A percentile compares a stretch with the other conserved stretches of the same genome.
These are phyloP conservation scores for Xestia sexstrigata DNA, from an alignment of 2,888 invertebrate species.

Conservation along the genomic window DNA sequence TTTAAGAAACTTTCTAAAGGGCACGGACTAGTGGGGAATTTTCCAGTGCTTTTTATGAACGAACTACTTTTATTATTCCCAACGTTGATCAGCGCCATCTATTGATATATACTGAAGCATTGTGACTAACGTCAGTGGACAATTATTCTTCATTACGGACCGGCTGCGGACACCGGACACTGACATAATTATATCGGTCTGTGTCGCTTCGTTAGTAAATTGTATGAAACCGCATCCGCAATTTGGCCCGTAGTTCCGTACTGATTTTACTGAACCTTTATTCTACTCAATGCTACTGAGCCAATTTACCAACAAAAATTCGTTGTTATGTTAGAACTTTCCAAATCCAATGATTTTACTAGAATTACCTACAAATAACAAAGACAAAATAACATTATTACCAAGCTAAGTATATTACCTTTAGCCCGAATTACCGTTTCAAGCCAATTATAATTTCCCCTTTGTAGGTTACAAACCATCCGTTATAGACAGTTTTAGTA, in stretches of 20 bases:
- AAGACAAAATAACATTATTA: neutral
- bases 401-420: neutral
- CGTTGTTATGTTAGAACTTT: neutral
- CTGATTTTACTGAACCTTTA: neutral
- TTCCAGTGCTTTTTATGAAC: too few species aligned
- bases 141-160: too few species aligned
- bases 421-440: neutral
- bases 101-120: too few species aligned
- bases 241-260: neutral
- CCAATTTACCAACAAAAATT: neutral
- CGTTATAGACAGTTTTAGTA: neutral
- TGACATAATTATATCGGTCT: neutral
- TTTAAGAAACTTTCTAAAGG: neutral
- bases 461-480: conserved; percentile 9
- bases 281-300: neutral
- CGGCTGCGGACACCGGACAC: neutral
- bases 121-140: too few species aligned
- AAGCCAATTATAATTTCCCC: conserved; percentile 14
- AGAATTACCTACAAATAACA: neutral
- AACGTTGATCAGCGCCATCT: too few species aligned
- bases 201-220: neutral
- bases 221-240: neutral
- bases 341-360: neutral
- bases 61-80: too few species aligned
- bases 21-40: too few species aligned